Evolutionary conservation across 2,888 invertebrate genomes (phyloP), one percentile per base, ranked within the genome.

Genomic region (Heteromurus nitidus): DNA sequence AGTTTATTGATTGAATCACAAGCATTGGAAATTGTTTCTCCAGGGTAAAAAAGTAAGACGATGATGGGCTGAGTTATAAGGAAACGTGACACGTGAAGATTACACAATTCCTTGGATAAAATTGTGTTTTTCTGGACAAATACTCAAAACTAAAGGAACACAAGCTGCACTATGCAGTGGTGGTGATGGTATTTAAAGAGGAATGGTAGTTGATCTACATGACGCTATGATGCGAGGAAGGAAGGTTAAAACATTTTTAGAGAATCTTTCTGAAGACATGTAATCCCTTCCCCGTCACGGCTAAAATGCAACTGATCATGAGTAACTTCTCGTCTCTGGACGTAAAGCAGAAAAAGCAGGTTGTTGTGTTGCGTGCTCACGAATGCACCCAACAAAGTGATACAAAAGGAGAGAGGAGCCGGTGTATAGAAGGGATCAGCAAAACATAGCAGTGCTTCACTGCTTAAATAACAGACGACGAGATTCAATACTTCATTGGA

Each of bases 321-420:
- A 67, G 47, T 74, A 60, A 67, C 30, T 22, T 68, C 50, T 30
- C 53, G 80, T 74, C 31, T 28, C 80, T 80, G 73, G 80, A 80
- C 73, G 65, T 80, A 67, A 18, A 31, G 30, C 20, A 68, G 31
- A 42, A 22, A n/a, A 47, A 72, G 58, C 73, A 73, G 73, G 73
- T 73, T 73, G 58, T 26, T 73, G 44, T 50, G 31, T 55, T 58
- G 67, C n/a, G n/a, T 53, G 53, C 22, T 13, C 53, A 44, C 22
- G 36, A 36, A 36, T 36, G 36, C 13, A n/a, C n/a, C n/a, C n/a
- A n/a, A n/a, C n/a, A n/a, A n/a, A n/a, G n/a, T n/a, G n/a, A n/a
- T n/a, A n/a, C n/a, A n/a, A 20, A 28, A 58, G 58, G 20, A 62
- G 20, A 30, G 50, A 7, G 50, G 18, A 13, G 18, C 16, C 11